phyloP scores from a whole-genome alignment of 2,113 vertebrate species.

The Chitala chitala region DNA sequence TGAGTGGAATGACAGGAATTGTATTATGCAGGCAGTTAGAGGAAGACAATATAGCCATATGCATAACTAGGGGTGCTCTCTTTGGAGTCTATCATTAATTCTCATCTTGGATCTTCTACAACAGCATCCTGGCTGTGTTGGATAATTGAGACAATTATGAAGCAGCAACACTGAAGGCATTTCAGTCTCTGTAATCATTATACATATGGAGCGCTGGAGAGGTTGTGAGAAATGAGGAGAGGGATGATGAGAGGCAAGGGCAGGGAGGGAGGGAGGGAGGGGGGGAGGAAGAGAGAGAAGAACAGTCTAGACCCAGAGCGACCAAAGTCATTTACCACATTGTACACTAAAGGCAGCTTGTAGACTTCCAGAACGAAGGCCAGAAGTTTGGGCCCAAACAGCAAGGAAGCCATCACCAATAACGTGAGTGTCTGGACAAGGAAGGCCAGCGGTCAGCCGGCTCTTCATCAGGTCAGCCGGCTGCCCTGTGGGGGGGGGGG shows the following conservation, averaged over 20 bases:
- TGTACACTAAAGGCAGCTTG: constrained; percentile 13
- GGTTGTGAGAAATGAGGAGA: too few species aligned
- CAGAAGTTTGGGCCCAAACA: constrained; percentile 23
- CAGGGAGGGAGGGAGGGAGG: background rate
- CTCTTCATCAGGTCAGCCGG: background rate
- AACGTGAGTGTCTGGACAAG: background rate
- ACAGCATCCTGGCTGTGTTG: background rate
- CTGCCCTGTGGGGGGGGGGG: background rate
- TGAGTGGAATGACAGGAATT: too few species aligned
- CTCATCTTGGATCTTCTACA: background rate
- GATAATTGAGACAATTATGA: constrained; percentile 10
- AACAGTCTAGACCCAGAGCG: background rate
- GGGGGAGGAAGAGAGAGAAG: background rate
- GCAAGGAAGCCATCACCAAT: constrained; percentile 11
- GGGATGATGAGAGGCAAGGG: too few species aligned
- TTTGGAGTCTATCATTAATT: background rate
- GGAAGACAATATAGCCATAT: background rate
- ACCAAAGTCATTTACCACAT: constrained; percentile 2
- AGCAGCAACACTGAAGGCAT: background rate
- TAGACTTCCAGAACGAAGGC: background rate
- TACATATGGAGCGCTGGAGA: too few species aligned
- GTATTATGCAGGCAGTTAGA: too few species aligned
- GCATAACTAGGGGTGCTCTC: background rate
- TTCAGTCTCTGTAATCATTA: background rate
- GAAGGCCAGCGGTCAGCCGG: background rate